These are phyloP conservation scores for Zaprionus tsacasi DNA, from an alignment of 1,140 invertebrate species.

Conservation along the genomic window DNA sequence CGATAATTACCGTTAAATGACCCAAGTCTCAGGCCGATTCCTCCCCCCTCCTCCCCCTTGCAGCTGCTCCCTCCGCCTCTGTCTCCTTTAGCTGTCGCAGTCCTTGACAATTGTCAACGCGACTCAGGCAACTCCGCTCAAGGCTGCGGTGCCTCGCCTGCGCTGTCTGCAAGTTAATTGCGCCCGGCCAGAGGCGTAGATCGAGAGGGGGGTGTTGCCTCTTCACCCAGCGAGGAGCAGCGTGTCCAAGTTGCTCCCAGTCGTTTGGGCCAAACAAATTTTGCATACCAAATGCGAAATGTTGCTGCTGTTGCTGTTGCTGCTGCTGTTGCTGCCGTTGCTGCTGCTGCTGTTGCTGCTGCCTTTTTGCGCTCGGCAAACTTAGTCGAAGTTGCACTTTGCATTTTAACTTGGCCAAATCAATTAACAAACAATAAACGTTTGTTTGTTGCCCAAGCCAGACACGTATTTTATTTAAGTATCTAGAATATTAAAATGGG, in stretches of 20 bases:
- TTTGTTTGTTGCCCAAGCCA: conserved; percentile 74
- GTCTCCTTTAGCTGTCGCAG: conserved; percentile 52
- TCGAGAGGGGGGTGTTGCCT: background rate
- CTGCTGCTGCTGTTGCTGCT: conserved; percentile 22
- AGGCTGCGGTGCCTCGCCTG: conserved; percentile 63
- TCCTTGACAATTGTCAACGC: conserved; percentile 80
- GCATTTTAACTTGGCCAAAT: conserved; percentile 83
- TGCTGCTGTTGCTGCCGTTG: conserved; percentile 3
- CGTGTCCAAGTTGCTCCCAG: conserved; percentile 43
- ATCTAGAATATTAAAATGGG: conserved; percentile 84
- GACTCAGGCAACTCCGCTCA: conserved; percentile 33
- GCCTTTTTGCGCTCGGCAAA: conserved; percentile 29
- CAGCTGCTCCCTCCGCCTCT: background rate
- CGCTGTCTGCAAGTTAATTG: conserved; percentile 80
- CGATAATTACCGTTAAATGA: conserved; percentile 81
- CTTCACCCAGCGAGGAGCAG: too few species aligned
- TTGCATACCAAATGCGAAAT: conserved; percentile 77
- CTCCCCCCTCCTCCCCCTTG: conserved; percentile 1
- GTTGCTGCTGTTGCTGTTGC: background rate
- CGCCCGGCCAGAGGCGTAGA: conserved; percentile 11
- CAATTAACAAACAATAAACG: conserved; percentile 84
- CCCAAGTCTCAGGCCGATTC: conserved; percentile 52
- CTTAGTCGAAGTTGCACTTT: conserved; percentile 71
- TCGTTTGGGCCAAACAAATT: conserved; percentile 71
- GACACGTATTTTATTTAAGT: conserved; percentile 83